These are phyloP conservation scores for Zaprionus gabonicus DNA, from an alignment of 1,140 invertebrate genomes.

Conservation along the genomic window DNA sequence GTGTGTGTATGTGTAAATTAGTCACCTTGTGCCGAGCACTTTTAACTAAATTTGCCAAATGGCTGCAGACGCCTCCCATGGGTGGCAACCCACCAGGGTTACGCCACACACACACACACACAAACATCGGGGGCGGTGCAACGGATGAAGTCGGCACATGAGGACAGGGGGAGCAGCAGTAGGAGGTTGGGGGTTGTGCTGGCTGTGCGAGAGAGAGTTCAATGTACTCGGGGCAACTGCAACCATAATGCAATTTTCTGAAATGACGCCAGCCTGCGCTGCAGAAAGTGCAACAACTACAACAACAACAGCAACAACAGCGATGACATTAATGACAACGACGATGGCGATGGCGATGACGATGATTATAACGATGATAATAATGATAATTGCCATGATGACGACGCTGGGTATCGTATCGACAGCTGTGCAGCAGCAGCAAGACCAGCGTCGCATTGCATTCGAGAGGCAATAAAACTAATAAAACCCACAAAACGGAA, in stretches of 20 bases:
- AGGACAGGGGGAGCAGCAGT: neutral
- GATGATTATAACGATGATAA: slow-evolving; percentile 11
- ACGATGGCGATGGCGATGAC: slow-evolving; percentile 1
- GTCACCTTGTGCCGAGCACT: slow-evolving; percentile 19
- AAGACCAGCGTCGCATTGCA: slow-evolving; percentile 21
- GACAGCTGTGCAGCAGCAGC: slow-evolving; percentile 4
- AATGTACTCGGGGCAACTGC: slow-evolving; percentile 55
- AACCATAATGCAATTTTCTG: slow-evolving; percentile 71
- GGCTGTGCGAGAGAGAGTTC: slow-evolving; percentile 62
- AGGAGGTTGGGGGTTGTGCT: slow-evolving; percentile 34
- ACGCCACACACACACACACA: no score
- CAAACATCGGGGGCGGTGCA: neutral
- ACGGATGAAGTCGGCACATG: neutral
- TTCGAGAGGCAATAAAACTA: slow-evolving; percentile 34
- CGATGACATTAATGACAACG: slow-evolving; percentile 11
- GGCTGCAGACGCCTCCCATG: slow-evolving; percentile 26
- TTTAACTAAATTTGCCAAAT: slow-evolving; percentile 45
- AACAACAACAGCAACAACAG: neutral
- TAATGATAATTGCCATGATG: slow-evolving; percentile 8
- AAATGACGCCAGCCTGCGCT: slow-evolving; percentile 48
- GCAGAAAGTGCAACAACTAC: slow-evolving; percentile 18
- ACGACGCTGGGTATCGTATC: slow-evolving; percentile 6
- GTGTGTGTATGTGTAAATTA: slow-evolving; percentile 14
- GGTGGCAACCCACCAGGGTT: neutral
- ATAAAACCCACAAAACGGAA: slow-evolving; percentile 59